Percentiles rank a stretch among this genome's conserved stretches.
Conservation (phyloP, 2,797 vertebrate species). For the Dromococcyx pavoninus region DNA sequence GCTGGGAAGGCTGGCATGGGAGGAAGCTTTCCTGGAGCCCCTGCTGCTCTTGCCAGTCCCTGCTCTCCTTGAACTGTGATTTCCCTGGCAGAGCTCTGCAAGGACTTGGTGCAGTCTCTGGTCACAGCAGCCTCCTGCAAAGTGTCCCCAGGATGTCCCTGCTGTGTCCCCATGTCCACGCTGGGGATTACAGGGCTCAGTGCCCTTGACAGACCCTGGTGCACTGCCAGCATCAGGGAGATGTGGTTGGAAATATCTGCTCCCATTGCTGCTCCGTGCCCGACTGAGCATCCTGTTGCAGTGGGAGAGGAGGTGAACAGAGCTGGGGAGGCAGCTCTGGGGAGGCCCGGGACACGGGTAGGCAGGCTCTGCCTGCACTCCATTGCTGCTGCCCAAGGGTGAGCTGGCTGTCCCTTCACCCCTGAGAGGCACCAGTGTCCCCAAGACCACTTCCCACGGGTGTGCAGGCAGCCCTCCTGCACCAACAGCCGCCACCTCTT, state of each 20-base stretch:
- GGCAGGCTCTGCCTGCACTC: too few relatives aligned
- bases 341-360: too few relatives aligned
- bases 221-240: neutral
- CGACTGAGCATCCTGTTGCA: rapidly evolving
- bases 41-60: neutral
- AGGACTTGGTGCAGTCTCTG: too few relatives aligned
- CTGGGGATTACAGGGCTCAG: too few relatives aligned
- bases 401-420: neutral
- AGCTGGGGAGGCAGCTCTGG: neutral
- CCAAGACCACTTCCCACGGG: rapidly evolving
- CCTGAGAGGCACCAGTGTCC: neutral
- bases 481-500: neutral
- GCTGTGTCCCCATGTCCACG: too few relatives aligned
- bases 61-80: neutral
- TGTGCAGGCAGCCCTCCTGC: neutral
- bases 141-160: too few relatives aligned
- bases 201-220: neutral
- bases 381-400: neutral
- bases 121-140: too few relatives aligned
- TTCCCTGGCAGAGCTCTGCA: neutral
- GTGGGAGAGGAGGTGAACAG: neutral
- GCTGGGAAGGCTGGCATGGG: neutral
- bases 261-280: neutral
- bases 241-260: neutral
- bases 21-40: neutral